These are phyloP conservation scores for Lytechinus variegatus DNA, from an alignment of 35 echinoderm and acorn worm genomes.

Conservation along the genomic window DNA sequence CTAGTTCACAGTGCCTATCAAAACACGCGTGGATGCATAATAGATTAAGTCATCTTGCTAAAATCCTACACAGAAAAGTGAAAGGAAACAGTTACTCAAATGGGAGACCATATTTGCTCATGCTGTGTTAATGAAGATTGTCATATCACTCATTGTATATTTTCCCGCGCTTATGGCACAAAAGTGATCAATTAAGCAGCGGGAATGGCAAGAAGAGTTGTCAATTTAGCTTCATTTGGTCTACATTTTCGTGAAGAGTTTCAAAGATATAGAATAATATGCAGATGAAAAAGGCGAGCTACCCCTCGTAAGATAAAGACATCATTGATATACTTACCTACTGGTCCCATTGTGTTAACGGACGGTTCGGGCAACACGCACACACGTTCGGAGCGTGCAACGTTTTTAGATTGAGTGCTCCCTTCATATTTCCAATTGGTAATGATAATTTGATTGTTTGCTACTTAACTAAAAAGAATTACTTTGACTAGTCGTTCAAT, in stretches of 20 bases:
- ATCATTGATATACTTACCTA: neutral
- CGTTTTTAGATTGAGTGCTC: neutral
- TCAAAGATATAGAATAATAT: neutral
- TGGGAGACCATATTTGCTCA: neutral
- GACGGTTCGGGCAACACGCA: neutral
- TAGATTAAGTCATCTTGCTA: constrained; percentile 19
- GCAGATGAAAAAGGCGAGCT: neutral
- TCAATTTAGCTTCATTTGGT: constrained; percentile 14
- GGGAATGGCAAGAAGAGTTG: neutral
- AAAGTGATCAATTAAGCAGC: constrained; percentile 45
- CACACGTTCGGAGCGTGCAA: neutral
- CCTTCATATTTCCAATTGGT: neutral
- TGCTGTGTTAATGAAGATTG: constrained; percentile 22
- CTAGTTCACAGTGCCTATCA: neutral
- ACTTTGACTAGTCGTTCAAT: neutral
- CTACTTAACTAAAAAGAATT: neutral
- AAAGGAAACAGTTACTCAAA: neutral
- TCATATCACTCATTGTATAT: neutral
- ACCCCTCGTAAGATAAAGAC: neutral
- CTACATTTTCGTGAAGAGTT: neutral
- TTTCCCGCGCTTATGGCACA: neutral
- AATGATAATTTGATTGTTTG: neutral
- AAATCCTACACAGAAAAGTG: neutral
- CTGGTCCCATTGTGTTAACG: neutral
- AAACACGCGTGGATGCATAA: neutral